A percentile compares a stretch with the other conserved stretches of the same genome.
phyloP scores from a whole-genome alignment of 2,113 vertebrate species.

The Euleptes europaea region DNA sequence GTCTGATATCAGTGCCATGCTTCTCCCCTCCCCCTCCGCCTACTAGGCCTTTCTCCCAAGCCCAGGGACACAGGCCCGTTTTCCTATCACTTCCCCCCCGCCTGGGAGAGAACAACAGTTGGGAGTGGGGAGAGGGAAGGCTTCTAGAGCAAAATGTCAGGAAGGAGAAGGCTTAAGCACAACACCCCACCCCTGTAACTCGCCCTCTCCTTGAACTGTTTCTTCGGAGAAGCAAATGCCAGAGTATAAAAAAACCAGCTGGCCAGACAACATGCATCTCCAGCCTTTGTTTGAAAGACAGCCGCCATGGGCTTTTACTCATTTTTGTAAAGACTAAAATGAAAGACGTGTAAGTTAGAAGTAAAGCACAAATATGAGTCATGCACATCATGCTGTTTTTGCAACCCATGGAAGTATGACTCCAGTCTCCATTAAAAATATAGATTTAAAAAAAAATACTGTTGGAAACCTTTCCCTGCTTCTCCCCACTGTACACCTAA shows the following conservation, averaged over 20 bases:
- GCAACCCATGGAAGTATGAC: background rate
- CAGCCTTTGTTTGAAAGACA: background rate
- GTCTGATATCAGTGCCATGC: too few species aligned
- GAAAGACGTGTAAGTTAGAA: background rate
- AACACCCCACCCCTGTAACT: background rate
- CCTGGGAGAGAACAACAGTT: background rate
- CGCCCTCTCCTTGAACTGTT: background rate
- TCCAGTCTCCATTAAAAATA: background rate
- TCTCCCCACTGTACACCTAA: background rate
- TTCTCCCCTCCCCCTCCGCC: accelerated
- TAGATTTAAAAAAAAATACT: background rate
- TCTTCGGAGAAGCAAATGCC: background rate
- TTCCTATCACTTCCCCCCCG: background rate
- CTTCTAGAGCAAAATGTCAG: background rate
- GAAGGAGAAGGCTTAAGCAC: background rate
- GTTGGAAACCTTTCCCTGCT: background rate
- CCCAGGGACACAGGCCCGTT: too few species aligned
- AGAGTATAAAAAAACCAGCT: background rate
- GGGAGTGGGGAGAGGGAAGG: background rate
- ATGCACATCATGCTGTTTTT: background rate
- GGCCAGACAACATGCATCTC: background rate
- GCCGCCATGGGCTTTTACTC: background rate
- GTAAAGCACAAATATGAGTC: background rate
- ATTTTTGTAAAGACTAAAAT: background rate
- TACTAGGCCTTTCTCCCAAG: background rate